Percentiles rank a stretch among this genome's conserved stretches.
Conservation (phyloP, 2,797 vertebrate genomes). For the Geotria australis region DNA sequence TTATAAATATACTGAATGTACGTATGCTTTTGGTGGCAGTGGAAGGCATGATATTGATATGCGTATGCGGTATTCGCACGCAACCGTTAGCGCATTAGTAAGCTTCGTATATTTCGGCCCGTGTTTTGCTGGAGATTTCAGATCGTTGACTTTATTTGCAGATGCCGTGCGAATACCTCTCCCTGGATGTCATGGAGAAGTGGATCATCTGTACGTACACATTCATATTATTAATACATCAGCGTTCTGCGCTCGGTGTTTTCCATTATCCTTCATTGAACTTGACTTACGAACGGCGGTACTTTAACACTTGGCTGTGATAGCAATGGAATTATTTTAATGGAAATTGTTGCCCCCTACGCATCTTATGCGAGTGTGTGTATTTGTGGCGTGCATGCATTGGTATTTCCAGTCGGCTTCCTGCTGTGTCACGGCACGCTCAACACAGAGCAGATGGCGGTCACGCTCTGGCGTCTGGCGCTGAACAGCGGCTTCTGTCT, state of each 20-base stretch:
- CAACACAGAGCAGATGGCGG: conserved; percentile 46
- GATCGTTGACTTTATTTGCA: conserved; percentile 8
- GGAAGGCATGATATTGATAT: no score
- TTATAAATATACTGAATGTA: not conserved
- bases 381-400: not conserved
- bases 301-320: not conserved
- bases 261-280: not conserved
- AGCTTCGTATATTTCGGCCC: no score
- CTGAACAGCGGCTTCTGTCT: conserved; percentile 94
- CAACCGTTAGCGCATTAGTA: no score
- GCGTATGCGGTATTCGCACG: no score
- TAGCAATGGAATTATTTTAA: not conserved
- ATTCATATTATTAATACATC: conserved; percentile 1
- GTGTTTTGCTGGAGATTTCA: no score
- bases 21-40: no score
- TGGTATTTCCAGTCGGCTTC: conserved; percentile 39
- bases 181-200: conserved; percentile 89
- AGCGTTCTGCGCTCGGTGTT: conserved; percentile 3
- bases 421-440: conserved; percentile 74
- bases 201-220: conserved; percentile 90
- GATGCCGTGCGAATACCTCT: conserved; percentile 98
- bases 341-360: not conserved
- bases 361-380: not conserved
- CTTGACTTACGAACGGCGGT: conserved; percentile 4
- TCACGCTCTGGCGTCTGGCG: conserved; percentile 84